A percentile compares a stretch with the other conserved stretches of the same genome.
Conservation (phyloP, 2,888 invertebrate genomes). For the Spilarctia lutea region DNA sequence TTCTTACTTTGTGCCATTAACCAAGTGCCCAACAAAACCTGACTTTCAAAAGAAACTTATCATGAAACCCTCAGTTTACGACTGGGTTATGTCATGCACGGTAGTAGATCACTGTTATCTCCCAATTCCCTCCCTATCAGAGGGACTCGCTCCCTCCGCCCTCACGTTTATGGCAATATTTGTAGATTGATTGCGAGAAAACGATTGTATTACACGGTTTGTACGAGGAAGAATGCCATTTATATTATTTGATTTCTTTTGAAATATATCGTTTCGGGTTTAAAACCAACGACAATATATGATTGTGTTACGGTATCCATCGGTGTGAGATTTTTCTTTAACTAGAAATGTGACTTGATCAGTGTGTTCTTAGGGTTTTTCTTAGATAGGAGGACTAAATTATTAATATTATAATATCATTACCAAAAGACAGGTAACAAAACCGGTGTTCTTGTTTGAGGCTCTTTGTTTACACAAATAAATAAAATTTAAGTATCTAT, state of each 20-base stretch:
- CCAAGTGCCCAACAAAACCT: constrained; percentile 24
- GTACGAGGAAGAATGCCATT: constrained; percentile 10
- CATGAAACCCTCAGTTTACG: constrained; percentile 38
- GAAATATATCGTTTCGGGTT: neutral
- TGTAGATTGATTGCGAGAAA: constrained; percentile 40
- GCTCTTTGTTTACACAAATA: no score
- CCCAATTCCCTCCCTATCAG: constrained; percentile 29
- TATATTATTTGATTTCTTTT: constrained; percentile 12
- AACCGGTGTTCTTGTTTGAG: no score
- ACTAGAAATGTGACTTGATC: neutral
- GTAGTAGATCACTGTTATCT: constrained; percentile 48
- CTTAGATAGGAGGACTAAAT: neutral
- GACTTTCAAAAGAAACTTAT: constrained; percentile 39
- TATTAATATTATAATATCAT: neutral
- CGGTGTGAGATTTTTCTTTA: neutral
- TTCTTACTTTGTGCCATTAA: constrained; percentile 1
- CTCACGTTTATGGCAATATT: constrained; percentile 48
- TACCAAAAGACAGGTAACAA: no score
- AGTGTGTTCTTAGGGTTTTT: no score
- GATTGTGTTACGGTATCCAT: neutral
- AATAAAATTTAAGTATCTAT: no score
- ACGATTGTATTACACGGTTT: constrained; percentile 24
- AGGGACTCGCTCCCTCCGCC: constrained; percentile 30
- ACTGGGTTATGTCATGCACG: constrained; percentile 37
- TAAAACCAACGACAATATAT: neutral